phyloP scores from a whole-genome alignment of 2,888 invertebrate genomes.

The Eupelmus urozonus region DNA sequence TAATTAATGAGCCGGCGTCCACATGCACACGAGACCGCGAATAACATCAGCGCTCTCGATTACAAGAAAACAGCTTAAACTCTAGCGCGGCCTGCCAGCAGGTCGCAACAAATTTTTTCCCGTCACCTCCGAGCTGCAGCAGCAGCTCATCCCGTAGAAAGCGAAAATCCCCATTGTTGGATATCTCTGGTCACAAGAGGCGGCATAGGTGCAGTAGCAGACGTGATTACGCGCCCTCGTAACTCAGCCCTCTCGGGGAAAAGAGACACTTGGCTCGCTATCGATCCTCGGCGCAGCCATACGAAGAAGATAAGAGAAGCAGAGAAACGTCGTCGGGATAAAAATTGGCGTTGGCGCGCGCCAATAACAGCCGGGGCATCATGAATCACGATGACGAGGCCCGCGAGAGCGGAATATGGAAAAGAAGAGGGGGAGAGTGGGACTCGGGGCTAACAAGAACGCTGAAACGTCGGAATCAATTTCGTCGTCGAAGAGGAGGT shows the following conservation, averaged over 20 bases:
- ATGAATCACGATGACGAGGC: constrained; percentile 43
- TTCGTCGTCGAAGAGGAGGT: constrained; percentile 35
- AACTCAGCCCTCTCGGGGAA: no score
- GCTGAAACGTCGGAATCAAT: constrained; percentile 55
- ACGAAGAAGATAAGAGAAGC: neutral
- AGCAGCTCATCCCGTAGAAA: no score
- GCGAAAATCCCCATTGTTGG: no score
- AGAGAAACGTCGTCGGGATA: constrained; percentile 43
- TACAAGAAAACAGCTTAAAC: no score
- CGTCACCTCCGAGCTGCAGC: no score
- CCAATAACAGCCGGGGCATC: constrained; percentile 45
- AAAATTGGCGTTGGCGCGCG: constrained; percentile 41
- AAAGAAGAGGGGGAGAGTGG: constrained; percentile 11
- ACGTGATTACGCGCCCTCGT: neutral
- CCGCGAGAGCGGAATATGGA: constrained; percentile 46
- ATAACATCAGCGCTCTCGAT: no score
- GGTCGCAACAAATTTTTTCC: no score
- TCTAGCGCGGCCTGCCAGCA: no score
- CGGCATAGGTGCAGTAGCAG: neutral
- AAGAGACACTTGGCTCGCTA: no score
- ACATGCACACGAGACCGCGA: no score
- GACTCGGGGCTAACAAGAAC: constrained; percentile 47
- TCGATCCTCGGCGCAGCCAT: neutral
- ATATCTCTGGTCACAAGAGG: neutral
- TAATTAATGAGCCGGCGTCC: no score